Conservation (phyloP, 1,140 invertebrate genomes). For the Eufriesea mexicana region DNA sequence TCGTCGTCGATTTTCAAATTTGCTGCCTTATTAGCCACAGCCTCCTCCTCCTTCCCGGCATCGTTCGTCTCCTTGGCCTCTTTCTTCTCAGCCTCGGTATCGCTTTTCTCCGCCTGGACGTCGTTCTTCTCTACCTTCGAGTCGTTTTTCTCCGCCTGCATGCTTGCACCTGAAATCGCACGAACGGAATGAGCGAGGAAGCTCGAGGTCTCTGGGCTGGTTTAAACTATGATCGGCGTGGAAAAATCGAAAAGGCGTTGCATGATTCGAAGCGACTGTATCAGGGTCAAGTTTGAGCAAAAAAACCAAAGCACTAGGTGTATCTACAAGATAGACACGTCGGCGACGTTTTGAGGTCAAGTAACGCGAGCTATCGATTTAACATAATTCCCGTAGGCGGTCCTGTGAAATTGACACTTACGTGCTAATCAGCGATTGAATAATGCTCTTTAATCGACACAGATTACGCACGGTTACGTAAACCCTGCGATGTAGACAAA, state of each 20-base stretch:
- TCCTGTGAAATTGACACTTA: not conserved
- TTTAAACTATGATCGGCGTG: not conserved
- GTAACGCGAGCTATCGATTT: conserved; percentile 44
- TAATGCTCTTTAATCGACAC: not conserved
- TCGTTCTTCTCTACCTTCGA: conserved; percentile 48
- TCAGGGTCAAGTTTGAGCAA: conserved; percentile 26
- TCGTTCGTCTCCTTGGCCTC: conserved; percentile 41
- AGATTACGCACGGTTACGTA: not conserved
- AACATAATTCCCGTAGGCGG: conserved; percentile 33
- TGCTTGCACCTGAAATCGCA: conserved; percentile 24
- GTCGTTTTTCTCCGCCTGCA: conserved; percentile 63
- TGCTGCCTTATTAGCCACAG: conserved; percentile 65
- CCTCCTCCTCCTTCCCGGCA: conserved; percentile 47
- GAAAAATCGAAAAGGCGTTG: not conserved
- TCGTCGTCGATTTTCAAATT: conserved; percentile 74
- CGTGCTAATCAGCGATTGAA: conserved; percentile 7
- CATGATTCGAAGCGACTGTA: not conserved
- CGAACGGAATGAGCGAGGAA: no score
- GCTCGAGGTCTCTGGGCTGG: no score
- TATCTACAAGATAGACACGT: not conserved
- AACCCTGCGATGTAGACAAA: not conserved
- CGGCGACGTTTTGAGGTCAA: conserved; percentile 45
- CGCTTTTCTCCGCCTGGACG: conserved; percentile 40
- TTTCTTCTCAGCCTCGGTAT: conserved; percentile 41
- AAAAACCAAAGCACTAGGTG: not conserved